Base-by-base conservation (phyloP, 2,797 vertebrate species). In the Eulemur mongoz region DNA sequence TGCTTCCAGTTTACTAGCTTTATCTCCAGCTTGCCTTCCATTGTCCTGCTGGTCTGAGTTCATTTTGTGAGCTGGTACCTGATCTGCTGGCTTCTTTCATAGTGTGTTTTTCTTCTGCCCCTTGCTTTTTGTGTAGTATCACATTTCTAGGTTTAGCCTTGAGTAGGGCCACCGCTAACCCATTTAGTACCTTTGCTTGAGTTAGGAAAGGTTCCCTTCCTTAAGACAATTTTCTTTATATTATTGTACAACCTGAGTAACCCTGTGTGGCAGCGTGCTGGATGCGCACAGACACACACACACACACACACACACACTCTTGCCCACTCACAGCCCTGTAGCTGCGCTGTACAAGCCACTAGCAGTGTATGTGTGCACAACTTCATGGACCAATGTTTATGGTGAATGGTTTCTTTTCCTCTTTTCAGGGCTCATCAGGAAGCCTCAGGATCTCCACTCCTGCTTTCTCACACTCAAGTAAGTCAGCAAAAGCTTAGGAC, bases 101-200 rank as follows among this genome's bases (percentile, higher is more conserved):
- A 20, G 4, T 22, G 10, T 80, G n/a, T 25, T 72, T 17, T 84
- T 15, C 14, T 67, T 78, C 30, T 57, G 15, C 13, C 15, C 15
- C 25, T 70, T 65, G 15, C 10, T 70, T 76, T 88, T n/a, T 61
- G 23, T 76, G 3, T 79, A 13, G 0, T 30, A 20, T 38, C 11
- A 0, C 57, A 57, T 87, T 87, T 79, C 32, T 25, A 78, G 32
- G 27, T 73, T 17, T 63, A 45, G 27, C 57, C 9, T 67, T 35
- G 67, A 20, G 32, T 15, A 61, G 61, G n/a, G 20, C 14, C 7
- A 10, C 35, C 0, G 52, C 35, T 45, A n/a, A 48, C 25, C 2
- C 57, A 35, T 45, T 85, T 92, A 61, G 61, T 35, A 40, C 27
- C 38, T 95, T 63, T 65, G 38, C 89, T 67, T 82, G 81, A 52